A percentile compares a stretch with the other conserved stretches of the same genome.
Evolutionary conservation across 2,888 invertebrate genomes (phyloP).

Genomic region (Leucoma salicis): DNA sequence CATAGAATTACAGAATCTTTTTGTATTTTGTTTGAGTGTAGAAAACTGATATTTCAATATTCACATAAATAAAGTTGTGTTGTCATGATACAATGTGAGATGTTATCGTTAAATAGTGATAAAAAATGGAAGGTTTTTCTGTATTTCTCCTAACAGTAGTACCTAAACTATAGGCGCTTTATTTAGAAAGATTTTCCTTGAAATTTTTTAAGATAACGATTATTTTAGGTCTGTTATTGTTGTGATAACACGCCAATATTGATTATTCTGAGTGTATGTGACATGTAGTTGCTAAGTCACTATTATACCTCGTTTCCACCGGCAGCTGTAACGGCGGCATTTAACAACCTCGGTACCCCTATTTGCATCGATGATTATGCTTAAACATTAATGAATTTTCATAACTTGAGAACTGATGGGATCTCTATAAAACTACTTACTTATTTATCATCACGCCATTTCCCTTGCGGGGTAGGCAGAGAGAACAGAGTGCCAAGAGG

Average conservation of each 20-base stretch:
- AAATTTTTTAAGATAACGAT: neutral
- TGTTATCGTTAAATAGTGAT: neutral
- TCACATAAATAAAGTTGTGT: neutral
- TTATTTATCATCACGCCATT: no score
- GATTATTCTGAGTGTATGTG: no score
- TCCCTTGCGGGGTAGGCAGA: no score
- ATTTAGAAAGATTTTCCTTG: neutral
- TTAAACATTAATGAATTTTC: no score
- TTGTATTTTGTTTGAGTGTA: neutral
- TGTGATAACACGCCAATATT: neutral
- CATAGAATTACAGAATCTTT: neutral
- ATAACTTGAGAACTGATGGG: no score
- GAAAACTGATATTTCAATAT: neutral
- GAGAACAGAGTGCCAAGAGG: no score
- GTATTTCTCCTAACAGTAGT: neutral
- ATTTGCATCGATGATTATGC: no score
- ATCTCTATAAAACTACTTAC: no score
- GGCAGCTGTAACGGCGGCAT: no score
- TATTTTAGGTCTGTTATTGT: neutral
- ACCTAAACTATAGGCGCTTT: neutral
- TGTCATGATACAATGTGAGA: neutral
- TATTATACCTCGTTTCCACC: no score
- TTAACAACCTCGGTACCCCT: no score
- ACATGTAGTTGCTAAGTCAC: no score
- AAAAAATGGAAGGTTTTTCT: neutral